Base-by-base conservation (phyloP, 2,113 vertebrate species). In the Gavialis gangeticus region DNA sequence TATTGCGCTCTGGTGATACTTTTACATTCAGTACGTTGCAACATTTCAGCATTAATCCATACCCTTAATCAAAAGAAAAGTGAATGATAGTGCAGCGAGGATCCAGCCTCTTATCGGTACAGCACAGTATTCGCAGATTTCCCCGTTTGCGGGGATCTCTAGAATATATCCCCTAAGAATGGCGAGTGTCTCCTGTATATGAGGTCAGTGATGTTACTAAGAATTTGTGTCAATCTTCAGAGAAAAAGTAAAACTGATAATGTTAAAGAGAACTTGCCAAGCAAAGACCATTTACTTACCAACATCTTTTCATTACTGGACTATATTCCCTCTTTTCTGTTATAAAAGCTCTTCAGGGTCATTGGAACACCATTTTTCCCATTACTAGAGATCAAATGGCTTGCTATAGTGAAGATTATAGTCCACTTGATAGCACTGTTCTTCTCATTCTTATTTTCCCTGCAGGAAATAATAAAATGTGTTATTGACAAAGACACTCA, bases 121-220 rank as follows among this genome's bases (percentile, higher is more conserved):
- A 46, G 46, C 46, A 46, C 46, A 46, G 46, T 46, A 46, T 46
- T 46, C 8, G 46, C 46, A 46, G 46, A 46, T 46, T 46, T 46
- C 46, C 46, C 46, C 46, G 9, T 46, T 46, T 46, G 46, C 9
- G 9, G 46, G 46, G 46, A 46, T 46, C 46, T 46, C 46, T 46
- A 46, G 46, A 46, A 46, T 7, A 3, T 46, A 46, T 46, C 7
- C 46, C 46, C 46, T 46, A 7, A 46, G 46, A 46, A 46, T 46
- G 46, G 46, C 46, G 46, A 46, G 46, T 46, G 46, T 46, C 46
- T 46, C 46, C 56, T 85, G 54, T 78, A 90, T 15, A 27, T 37
- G 56, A 80, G 66, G 82, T 82, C 84, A 80, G 37, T 89, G 66
- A 87, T 94, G 4, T 15, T 84, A 60, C 55, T 86, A 92, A 90